phyloP scores from a whole-genome alignment of 2,888 invertebrate species.

The Ophioninae sp. region DNA sequence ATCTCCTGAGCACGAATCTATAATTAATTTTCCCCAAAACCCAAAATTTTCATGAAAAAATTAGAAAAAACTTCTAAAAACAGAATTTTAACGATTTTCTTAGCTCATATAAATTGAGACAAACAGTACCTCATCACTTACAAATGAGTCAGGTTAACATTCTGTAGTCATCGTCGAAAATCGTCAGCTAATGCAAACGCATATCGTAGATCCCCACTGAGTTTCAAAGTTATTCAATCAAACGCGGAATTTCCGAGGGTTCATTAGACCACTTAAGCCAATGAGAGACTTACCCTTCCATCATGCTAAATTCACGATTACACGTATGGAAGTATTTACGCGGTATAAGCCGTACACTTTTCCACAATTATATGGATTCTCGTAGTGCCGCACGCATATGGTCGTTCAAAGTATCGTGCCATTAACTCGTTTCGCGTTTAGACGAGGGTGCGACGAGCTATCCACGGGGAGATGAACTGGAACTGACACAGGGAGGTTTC shows the following conservation, averaged over 20 bases:
- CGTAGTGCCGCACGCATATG: slow-evolving; percentile 10
- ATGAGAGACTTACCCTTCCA: not conserved
- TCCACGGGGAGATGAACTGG: slow-evolving; percentile 43
- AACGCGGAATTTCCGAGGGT: not conserved
- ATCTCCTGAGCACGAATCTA: no score
- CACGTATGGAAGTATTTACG: slow-evolving; percentile 24
- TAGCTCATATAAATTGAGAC: no score
- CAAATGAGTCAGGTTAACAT: no score
- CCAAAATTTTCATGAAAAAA: no score
- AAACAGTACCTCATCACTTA: no score
- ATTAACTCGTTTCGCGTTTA: slow-evolving; percentile 36
- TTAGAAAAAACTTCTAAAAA: no score
- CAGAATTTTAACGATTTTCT: no score
- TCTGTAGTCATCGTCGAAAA: not conserved
- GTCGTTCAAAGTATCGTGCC: slow-evolving; percentile 23
- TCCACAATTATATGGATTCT: not conserved
- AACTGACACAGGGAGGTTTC: slow-evolving; percentile 49
- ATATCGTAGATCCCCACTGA: not conserved
- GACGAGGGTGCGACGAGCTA: slow-evolving; percentile 42
- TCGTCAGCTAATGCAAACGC: no score
- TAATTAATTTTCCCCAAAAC: no score
- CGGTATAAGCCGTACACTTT: not conserved
- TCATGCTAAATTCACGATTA: slow-evolving; percentile 32
- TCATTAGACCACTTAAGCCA: slow-evolving; percentile 6
- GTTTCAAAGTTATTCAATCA: not conserved